Base-by-base conservation (phyloP, 2,113 vertebrate genomes). In the Mormoops blainvillei region DNA sequence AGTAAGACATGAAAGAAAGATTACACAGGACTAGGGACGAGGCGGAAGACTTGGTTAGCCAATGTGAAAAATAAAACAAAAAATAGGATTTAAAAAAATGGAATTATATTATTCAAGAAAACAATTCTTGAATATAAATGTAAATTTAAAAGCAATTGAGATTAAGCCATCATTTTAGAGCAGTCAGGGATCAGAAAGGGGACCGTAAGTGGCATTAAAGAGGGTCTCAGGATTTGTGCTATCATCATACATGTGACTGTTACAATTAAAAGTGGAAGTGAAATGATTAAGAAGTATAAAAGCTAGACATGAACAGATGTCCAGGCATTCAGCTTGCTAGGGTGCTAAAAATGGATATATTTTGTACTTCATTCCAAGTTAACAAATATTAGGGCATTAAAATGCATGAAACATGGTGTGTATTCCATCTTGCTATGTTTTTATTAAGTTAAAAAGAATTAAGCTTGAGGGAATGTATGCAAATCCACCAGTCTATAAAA, bases 371-470 rank as follows among this genome's bases (percentile, higher is more conserved):
- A 48, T 73, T 95, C 76, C 61, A 94, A 94, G 74, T 95, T 92
- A 88, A 93, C 96, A 97, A 97, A 97, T 97, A 97, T 94, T 88
- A 95, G 93, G 93, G 58, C 73, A 89, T 96, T 97, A 94, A 96
- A 94, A 93, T 97, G 91, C 95, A 94, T 91, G 91, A 95, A 97
- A 89, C 54, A 82, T n/a, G 22, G 28, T 56, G 10, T 70, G 18
- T 81, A 87, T 48, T n/a, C 41, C 65, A 86, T 89, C 94, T 92
- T 94, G 95, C 77, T 67, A 58, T 80, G 71, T 83, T 90, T 90
- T 96, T 83, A 95, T 96, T 87, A 77, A 93, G 48, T 82, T 83
- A 92, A 83, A 68, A 87, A 61, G 89, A 54, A 71, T 87, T 74
- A 82, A 84, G 33, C 76, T 73, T 58, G 73, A 48, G 1, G 18